Evolutionary conservation across 2,797 vertebrate genomes (phyloP), one percentile per base, ranked within the genome.

Genomic region (Adrianichthys oophorus): DNA sequence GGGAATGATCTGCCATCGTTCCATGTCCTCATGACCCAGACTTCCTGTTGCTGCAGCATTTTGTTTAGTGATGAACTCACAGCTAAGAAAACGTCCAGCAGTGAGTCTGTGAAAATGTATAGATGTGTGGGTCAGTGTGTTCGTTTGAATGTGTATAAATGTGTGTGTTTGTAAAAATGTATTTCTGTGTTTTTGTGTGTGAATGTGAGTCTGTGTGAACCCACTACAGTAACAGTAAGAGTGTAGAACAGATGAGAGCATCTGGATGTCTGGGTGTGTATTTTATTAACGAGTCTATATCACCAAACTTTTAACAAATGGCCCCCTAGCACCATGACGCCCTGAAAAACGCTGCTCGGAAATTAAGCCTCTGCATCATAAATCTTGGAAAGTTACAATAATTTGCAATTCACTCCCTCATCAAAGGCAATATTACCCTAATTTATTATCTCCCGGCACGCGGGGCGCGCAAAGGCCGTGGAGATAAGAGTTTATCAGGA

Each of bases 401-500:
- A 93, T 93, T 93, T 93, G 92, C 91, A 92, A 93, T 93, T 93
- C 92, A 89, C 91, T 92, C 92, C 90, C 91, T 92, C 92, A 93
- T 93, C 92, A 93, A 92, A 91, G 90, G 87, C 91, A 92, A 93
- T 92, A 93, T 93, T 93, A 93, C 86, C 86, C 91, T 93, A 93
- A 93, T 93, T 92, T 93, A 93, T 93, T 92, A 92, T 92, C 90
- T 93, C 89, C 91, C 85, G 40, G 80, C 73, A 77, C 80, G 74
- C 82, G 85, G 89, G 84, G 83, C 67, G 80, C 76, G 83, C 87
- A 90, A 88, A 92, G 90, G 91, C 91, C 83, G 70, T 79, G 89
- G 82, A 92, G 92, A 93, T 93, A 93, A 93, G 91, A 93, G 91
- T 93, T 92, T 93, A 93, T 93, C 92, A 93, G 90, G 90, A 91